These are phyloP conservation scores for Alosa alosa DNA, from an alignment of 2,113 vertebrate genomes.

Conservation along the genomic window DNA sequence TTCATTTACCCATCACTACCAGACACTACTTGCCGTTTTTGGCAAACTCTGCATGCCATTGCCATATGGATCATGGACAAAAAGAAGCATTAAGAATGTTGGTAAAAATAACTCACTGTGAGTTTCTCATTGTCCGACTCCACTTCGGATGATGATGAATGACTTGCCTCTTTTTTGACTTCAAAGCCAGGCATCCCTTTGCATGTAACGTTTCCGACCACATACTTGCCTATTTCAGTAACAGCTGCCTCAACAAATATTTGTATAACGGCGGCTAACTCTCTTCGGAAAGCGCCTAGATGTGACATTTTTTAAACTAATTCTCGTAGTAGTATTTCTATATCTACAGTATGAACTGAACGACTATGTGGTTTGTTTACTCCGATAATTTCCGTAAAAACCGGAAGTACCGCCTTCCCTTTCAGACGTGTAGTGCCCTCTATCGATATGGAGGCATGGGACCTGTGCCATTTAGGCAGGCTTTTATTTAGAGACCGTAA, in stretches of 20 bases:
- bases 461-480: neutral
- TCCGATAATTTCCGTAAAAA: neutral
- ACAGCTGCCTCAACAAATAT: neutral
- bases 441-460: neutral
- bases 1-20: too few relatives aligned
- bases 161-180: neutral
- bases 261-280: neutral
- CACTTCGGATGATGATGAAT: neutral
- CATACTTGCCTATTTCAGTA: neutral
- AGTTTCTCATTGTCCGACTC: neutral
- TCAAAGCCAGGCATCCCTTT: neutral
- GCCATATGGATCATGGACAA: too few relatives aligned
- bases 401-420: neutral
- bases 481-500: too few relatives aligned
- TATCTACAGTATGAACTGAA: neutral
- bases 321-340: neutral
- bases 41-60: too few relatives aligned
- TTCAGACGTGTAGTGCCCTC: neutral
- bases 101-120: neutral
- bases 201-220: neutral
- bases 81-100: neutral
- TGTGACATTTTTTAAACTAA: neutral
- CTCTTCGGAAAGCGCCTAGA: neutral
- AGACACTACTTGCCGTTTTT: too few relatives aligned
- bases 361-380: neutral